Base-by-base conservation (phyloP, 2,888 invertebrate genomes). In the Polymixis flavicincta region DNA sequence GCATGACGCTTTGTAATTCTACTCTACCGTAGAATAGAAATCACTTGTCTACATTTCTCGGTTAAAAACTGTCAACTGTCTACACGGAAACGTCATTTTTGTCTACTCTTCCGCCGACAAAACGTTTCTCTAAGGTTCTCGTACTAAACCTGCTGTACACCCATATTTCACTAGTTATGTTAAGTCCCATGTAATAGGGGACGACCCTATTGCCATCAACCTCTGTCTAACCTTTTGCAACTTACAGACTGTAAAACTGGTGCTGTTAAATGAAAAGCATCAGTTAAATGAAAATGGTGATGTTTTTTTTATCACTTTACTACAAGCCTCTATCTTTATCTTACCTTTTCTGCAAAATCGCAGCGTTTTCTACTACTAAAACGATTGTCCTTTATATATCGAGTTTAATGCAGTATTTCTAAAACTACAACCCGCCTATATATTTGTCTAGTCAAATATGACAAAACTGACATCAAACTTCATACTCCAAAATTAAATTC, bases 401-500 rank as follows among this genome's bases (percentile, higher is more conserved):
- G 14, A 63, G 3, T 45, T n/a, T 13, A 37, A n/a, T 63, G 6
- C 1, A 25, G 3, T 48, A 61, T 14, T 9, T 42, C 8, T 28
- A 22, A 48, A 50, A 66, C 6, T 3, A 11, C 6, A 2, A 6
- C 9, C 22, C 11, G 2, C 14, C 22, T 2, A 50, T 50, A 3
- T 7, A 8, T 52, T 6, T 14, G 3, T 37, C 25, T n/a, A 28
- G n/a, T n/a, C n/a, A n/a, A n/a, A n/a, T n/a, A 70, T 45, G 54
- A 57, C 22, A 22, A 17, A 57, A 72, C 19, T 4, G 11, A 25
- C 22, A 28, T n/a, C 22, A 37, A 50, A 17, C n/a, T 22, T n/a
- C 28, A 52, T 32, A 37, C n/a, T 57, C 17, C 5, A 42, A 77
- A 55, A 80, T 52, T 17, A 55, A 72, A 61, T 57, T 63, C 76